These are phyloP conservation scores for Drosophila mayri DNA, from an alignment of 1,140 invertebrate species.

Conservation along the genomic window DNA sequence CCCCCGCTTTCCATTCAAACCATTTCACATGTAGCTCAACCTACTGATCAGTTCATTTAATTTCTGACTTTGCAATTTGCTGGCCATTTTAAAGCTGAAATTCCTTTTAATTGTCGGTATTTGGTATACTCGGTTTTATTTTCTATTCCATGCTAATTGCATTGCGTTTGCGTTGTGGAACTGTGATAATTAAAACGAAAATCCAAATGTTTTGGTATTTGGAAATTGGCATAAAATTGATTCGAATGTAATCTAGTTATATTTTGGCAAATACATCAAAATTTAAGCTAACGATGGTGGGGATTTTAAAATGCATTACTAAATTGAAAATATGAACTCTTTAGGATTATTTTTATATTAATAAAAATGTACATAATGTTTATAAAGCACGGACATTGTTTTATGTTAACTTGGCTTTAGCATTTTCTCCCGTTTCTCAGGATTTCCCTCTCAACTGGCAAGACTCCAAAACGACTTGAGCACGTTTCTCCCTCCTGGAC, in stretches of 20 bases:
- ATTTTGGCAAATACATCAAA: slow-evolving; percentile 8
- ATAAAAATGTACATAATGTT: background rate
- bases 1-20: background rate
- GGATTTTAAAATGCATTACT: background rate
- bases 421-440: background rate
- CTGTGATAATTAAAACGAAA: slow-evolving; percentile 40
- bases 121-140: slow-evolving; percentile 35
- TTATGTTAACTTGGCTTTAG: background rate
- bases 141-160: slow-evolving; percentile 51
- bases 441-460: slow-evolving; percentile 27
- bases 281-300: slow-evolving; percentile 2
- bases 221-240: slow-evolving; percentile 33
- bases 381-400: no score
- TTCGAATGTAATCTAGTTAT: slow-evolving; percentile 38
- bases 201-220: slow-evolving; percentile 44
- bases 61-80: slow-evolving; percentile 54
- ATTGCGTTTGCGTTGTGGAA: slow-evolving; percentile 41
- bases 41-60: slow-evolving; percentile 73
- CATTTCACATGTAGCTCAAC: slow-evolving; percentile 59
- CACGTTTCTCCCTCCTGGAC: slow-evolving; percentile 53
- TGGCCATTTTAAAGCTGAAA: slow-evolving; percentile 44
- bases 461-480: slow-evolving; percentile 66
- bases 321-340: background rate
- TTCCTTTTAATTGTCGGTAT: slow-evolving; percentile 41
- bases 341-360: no score